phyloP scores from a whole-genome alignment of 2,888 invertebrate species.

The Ypsolopha scabrella region DNA sequence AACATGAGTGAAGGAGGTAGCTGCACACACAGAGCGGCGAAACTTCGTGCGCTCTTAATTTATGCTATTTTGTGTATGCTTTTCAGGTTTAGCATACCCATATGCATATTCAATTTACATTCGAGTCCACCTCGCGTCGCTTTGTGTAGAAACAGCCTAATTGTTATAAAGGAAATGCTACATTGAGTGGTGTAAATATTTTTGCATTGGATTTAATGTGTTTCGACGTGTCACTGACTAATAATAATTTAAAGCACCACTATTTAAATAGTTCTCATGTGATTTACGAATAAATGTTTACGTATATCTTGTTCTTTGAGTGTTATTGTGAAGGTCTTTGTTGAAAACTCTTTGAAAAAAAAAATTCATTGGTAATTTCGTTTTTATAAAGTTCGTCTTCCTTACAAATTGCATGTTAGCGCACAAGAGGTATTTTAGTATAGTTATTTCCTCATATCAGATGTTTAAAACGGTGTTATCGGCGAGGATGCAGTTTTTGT shows the following conservation, averaged over 20 bases:
- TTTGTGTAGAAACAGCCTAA: no score
- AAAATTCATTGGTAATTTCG: slow-evolving; percentile 27
- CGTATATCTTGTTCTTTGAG: slow-evolving; percentile 16
- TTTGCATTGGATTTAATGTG: slow-evolving; percentile 48
- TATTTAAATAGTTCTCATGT: slow-evolving; percentile 45
- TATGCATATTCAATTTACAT: no score
- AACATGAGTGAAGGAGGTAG: no score
- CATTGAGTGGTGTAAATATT: slow-evolving; percentile 34
- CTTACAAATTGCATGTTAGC: slow-evolving; percentile 51
- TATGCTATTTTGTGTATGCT: no score
- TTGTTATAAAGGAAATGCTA: no score
- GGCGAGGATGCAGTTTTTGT: slow-evolving; percentile 14
- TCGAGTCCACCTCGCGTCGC: no score
- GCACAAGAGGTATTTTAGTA: slow-evolving; percentile 53
- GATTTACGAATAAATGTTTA: slow-evolving; percentile 25
- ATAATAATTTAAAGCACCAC: slow-evolving; percentile 40
- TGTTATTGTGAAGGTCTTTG: slow-evolving; percentile 24
- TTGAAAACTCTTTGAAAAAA: slow-evolving; percentile 24
- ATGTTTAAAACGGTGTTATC: slow-evolving; percentile 38
- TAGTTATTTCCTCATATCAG: slow-evolving; percentile 59
- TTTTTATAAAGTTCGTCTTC: slow-evolving; percentile 51
- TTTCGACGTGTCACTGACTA: slow-evolving; percentile 51
- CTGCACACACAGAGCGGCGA: no score
- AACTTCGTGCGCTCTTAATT: no score
- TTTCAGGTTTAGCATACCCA: no score